Evolutionary conservation across 2,113 vertebrate genomes (phyloP), one percentile per base, ranked within the genome.

Genomic region (Egretta garzetta): DNA sequence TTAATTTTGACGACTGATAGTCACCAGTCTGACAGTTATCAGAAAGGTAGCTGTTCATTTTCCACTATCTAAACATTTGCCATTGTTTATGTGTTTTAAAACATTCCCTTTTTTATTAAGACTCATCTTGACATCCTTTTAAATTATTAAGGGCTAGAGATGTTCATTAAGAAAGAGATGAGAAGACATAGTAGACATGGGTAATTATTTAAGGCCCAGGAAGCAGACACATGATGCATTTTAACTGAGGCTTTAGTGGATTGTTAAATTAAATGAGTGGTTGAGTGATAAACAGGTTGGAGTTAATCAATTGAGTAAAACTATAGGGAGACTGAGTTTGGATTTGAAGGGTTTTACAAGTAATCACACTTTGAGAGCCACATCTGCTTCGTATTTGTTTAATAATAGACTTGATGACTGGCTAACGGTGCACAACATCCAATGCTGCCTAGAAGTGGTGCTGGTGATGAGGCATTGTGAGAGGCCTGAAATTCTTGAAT

Each of bases 251-350:
- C 21, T 96, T 98, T 96, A 97, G 87, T 92, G 93, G 91, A 96
- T 95, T 98, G 82, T 96, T 97, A 97, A 97, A 98, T 87, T 96
- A 97, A 98, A 97, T 95, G 76, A 97, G 80, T 64, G 32, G 89
- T 97, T 94, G 97, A 96, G 91, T 92, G 95, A 96, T 97, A 96
- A 98, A 95, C 74, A 94, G 58, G 70, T 96, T 77, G 39, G 63
- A 97, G 72, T 92, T 96, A 97, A 95, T 98, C 95, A 97, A 67
- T 83, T 97, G 89, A 96, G 72, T 91, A 95, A 96, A 97, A 66
- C 93, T 96, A 64, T 62, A 88, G 85, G 80, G 94, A 97, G 84
- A 93, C 81, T 86, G 63, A 71, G 58, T 88, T 90, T 93, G 93
- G 63, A 95, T 97, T 93, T 93, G 80, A 90, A 98, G 49, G 72